Evolutionary conservation across 2,888 invertebrate species (phyloP).

Genomic region (Morpho helenor): DNA sequence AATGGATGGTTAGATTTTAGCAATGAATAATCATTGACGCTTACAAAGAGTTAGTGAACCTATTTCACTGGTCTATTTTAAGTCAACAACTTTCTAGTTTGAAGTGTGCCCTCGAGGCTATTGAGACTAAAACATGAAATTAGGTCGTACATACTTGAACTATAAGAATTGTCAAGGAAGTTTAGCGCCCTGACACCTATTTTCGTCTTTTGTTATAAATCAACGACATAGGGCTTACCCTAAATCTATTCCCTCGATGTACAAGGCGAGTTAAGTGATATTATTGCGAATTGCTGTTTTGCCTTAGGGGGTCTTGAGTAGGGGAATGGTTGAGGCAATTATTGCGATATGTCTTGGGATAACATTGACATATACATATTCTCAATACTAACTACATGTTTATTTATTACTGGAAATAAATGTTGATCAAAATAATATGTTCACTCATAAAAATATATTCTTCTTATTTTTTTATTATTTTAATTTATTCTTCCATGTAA

Average conservation of each 20-base stretch:
- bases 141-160: neutral
- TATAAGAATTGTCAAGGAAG: neutral
- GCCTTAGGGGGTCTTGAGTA: conserved; percentile 13
- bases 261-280: conserved; percentile 24
- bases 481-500: too few relatives aligned
- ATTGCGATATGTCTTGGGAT: too few relatives aligned
- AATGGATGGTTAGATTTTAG: too few relatives aligned
- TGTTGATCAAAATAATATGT: too few relatives aligned
- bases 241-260: conserved; percentile 11
- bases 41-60: too few relatives aligned
- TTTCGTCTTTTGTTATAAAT: conserved; percentile 5
- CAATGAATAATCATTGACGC: too few relatives aligned
- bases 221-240: neutral
- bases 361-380: too few relatives aligned
- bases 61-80: neutral
- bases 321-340: neutral
- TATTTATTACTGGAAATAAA: too few relatives aligned
- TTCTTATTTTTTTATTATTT: too few relatives aligned
- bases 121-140: neutral
- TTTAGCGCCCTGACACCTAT: conserved; percentile 1
- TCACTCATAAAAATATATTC: too few relatives aligned
- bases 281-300: conserved; percentile 21
- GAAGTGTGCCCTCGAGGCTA: neutral
- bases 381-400: too few relatives aligned
- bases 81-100: neutral